Percentiles rank a stretch among this genome's conserved stretches.
Conservation (phyloP, 2,888 invertebrate species). For the Dicroscelio sp. region DNA sequence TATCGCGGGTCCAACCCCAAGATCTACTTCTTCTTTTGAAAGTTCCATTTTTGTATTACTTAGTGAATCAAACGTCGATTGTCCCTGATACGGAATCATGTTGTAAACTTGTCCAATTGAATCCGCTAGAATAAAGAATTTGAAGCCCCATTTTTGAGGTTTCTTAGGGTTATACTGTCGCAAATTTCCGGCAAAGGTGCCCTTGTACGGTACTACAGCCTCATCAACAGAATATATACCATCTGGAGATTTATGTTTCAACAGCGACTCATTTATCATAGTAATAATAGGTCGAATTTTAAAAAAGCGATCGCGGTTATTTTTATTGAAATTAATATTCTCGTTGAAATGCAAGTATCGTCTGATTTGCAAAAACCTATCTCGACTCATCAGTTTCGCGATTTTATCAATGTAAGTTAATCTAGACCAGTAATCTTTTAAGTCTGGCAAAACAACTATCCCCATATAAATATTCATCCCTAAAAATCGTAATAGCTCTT, state of each 20-base stretch:
- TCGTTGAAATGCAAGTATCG: slow-evolving; percentile 86
- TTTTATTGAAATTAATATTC: slow-evolving; percentile 75
- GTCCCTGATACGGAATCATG: slow-evolving; percentile 74
- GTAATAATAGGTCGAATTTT: slow-evolving; percentile 87
- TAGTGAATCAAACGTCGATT: slow-evolving; percentile 59
- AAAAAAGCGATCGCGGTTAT: slow-evolving; percentile 85
- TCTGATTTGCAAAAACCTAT: slow-evolving; percentile 86
- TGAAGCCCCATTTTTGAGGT: slow-evolving; percentile 78
- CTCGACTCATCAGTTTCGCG: slow-evolving; percentile 86
- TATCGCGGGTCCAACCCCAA: not conserved
- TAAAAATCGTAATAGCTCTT: slow-evolving; percentile 86
- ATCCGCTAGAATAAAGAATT: slow-evolving; percentile 73
- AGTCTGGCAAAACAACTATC: slow-evolving; percentile 84
- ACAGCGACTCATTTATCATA: slow-evolving; percentile 74
- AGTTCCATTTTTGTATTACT: slow-evolving; percentile 42
- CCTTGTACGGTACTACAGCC: slow-evolving; percentile 84
- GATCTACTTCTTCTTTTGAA: slow-evolving; percentile 44
- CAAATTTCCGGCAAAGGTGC: slow-evolving; percentile 72
- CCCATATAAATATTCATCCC: slow-evolving; percentile 88
- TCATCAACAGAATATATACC: slow-evolving; percentile 84
- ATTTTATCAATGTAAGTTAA: slow-evolving; percentile 69
- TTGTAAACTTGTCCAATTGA: slow-evolving; percentile 63
- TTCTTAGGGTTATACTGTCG: slow-evolving; percentile 77
- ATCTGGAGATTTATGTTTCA: slow-evolving; percentile 26
- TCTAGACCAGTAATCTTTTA: slow-evolving; percentile 76